Evolutionary conservation across 2,113 vertebrate genomes (phyloP).

Genomic region (Asarcornis scutulata): DNA sequence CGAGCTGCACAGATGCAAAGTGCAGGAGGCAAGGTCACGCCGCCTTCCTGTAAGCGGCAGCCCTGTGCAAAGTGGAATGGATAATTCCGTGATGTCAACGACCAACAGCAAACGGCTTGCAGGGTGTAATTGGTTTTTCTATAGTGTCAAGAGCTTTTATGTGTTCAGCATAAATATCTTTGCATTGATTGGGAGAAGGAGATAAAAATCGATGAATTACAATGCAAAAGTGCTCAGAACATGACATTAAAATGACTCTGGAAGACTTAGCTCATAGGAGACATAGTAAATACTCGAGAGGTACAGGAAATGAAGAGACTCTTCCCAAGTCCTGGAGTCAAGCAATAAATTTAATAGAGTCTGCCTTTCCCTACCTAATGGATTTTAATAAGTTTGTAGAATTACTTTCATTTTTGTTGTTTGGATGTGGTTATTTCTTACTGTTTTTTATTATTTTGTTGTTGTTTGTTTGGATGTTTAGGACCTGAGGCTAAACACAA

Average conservation of each 20-base stretch:
- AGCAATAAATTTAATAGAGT: constrained; percentile 60
- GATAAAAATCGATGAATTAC: constrained; percentile 74
- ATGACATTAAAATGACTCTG: constrained; percentile 71
- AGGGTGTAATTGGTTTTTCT: constrained; percentile 71
- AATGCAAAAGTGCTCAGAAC: constrained; percentile 48
- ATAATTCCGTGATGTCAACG: constrained; percentile 63
- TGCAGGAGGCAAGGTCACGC: constrained; percentile 30
- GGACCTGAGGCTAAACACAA: neutral
- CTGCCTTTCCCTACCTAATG: constrained; percentile 35
- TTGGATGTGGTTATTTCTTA: constrained; percentile 1
- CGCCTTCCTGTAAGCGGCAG: constrained; percentile 61
- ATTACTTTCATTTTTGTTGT: neutral
- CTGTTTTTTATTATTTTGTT: neutral
- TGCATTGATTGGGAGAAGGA: constrained; percentile 67
- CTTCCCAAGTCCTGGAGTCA: constrained; percentile 58
- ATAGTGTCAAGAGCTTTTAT: constrained; percentile 73
- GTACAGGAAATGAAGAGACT: constrained; percentile 66
- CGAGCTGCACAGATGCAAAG: neutral
- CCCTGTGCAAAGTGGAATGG: constrained; percentile 55
- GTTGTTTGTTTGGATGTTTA: neutral
- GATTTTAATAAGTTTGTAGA: constrained; percentile 38
- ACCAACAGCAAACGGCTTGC: constrained; percentile 32
- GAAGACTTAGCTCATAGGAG: constrained; percentile 59
- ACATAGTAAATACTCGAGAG: constrained; percentile 65
- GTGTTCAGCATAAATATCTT: constrained; percentile 75